phyloP scores from a whole-genome alignment of 2,797 vertebrate genomes.

The Pseudochirops corinnae region DNA sequence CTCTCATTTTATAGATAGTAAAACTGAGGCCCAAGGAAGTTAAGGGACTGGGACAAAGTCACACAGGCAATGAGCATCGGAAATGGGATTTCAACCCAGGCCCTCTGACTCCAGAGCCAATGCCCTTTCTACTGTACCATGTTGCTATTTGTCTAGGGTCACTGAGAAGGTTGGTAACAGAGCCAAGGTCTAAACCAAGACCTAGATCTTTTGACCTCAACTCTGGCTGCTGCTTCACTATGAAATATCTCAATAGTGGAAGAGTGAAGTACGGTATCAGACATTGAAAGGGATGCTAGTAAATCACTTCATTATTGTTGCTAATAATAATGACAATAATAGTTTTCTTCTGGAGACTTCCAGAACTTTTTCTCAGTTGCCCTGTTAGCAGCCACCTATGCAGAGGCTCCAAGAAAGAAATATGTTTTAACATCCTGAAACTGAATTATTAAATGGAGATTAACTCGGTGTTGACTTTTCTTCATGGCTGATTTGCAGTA shows the following conservation, averaged over 20 bases:
- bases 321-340: not conserved
- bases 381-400: slow-evolving; percentile 18
- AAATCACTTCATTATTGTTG: not conserved
- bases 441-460: slow-evolving; percentile 79
- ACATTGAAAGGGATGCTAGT: not conserved
- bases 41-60: not conserved
- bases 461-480: slow-evolving; percentile 76
- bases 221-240: not conserved
- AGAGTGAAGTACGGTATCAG: not conserved
- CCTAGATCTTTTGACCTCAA: not conserved
- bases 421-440: slow-evolving; percentile 76
- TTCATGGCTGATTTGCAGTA: slow-evolving; percentile 74
- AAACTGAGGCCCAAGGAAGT: not conserved
- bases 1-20: not conserved
- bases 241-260: not conserved
- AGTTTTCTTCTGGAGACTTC: not conserved
- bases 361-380: slow-evolving; percentile 33
- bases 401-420: slow-evolving; percentile 64
- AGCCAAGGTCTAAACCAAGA: not conserved
- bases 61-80: not conserved
- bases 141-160: not conserved
- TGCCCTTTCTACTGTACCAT: not conserved
- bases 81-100: not conserved
- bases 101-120: not conserved
- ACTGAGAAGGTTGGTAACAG: not conserved